Base-by-base conservation (phyloP, 1,140 invertebrate genomes). In the Leptopilina boulardi region DNA sequence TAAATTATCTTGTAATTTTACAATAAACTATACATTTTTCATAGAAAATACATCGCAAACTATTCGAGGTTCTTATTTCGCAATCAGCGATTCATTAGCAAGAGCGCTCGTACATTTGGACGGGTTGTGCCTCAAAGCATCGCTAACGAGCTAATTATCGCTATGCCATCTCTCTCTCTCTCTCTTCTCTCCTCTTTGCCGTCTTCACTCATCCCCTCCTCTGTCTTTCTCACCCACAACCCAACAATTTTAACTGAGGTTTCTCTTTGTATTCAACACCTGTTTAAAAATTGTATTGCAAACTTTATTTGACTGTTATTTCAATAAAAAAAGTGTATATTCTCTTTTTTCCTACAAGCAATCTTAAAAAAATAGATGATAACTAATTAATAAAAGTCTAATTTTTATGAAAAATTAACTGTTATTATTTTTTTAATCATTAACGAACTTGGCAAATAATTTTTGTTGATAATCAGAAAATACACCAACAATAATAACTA, bases 71-170 rank as follows among this genome's bases (percentile, higher is more conserved):
- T 66, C 59, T 66, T 66, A 66, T 66, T 66, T 66, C 23, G 26
- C 59, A 66, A 66, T 66, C 59, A 66, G 59, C 23, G 59, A 66
- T 66, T 66, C 59, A 66, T 66, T 66, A 66, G 59, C 59, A 66
- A 66, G 59, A 66, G 26, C 59, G 59, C 59, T 66, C 59, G 23
- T 66, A 66, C 59, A 66, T 66, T 66, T 66, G 26, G 59, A 66
- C 59, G 71, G 26, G 15, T 42, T 73, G 42, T 74, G 73, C 74
- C 75, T 83, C 82, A 83, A 83, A 83, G 82, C 80, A 72, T 72
- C 73, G 42, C 77, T 83, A 83, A 83, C 82, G 82, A 83, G 80
- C 80, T 81, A 83, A 83, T 83, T 83, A 81, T 79, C 78, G 73
- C 77, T 77, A 34, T 77, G 23, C 72, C 74, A 70, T 75, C 77